A percentile compares a stretch with the other conserved stretches of the same genome.
Evolutionary conservation across 2,113 vertebrate species (phyloP).

Genomic region (Leptosomus discolor): DNA sequence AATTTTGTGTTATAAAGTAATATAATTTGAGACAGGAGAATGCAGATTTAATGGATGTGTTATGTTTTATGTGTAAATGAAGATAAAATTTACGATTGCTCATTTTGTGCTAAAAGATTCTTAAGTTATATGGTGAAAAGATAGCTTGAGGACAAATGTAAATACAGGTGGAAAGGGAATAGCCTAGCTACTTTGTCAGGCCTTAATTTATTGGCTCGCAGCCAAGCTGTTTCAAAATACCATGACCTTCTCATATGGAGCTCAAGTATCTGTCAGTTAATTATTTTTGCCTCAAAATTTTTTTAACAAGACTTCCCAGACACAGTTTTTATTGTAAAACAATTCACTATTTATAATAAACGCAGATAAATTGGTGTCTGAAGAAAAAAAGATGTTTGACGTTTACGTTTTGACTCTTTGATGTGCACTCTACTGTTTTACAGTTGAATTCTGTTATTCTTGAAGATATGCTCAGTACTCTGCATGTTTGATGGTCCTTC

Average conservation of each 20-base stretch:
- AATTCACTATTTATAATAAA: not conserved
- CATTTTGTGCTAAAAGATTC: not conserved
- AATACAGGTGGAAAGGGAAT: not conserved
- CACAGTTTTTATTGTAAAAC: not conserved
- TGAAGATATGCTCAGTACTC: not conserved
- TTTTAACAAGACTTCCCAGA: not conserved
- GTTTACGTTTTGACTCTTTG: not conserved
- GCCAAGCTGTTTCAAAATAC: slow-evolving; percentile 38
- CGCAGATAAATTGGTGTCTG: not conserved
- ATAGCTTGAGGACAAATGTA: slow-evolving; percentile 28
- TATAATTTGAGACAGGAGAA: not conserved
- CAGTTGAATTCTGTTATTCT: not conserved
- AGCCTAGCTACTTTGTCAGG: not conserved
- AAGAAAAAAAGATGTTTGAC: not conserved
- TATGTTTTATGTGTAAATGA: not conserved
- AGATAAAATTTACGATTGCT: not conserved
- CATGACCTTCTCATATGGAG: slow-evolving; percentile 29
- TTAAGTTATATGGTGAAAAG: not conserved
- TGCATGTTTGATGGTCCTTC: not conserved
- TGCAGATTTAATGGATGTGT: not conserved
- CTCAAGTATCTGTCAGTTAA: not conserved
- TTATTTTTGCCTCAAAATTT: not conserved
- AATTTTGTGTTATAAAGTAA: not conserved
- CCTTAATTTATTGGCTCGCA: slow-evolving; percentile 5
- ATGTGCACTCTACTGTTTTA: not conserved